Conservation (phyloP, 1,140 invertebrate genomes). For the Aphaenogaster floridana region DNA sequence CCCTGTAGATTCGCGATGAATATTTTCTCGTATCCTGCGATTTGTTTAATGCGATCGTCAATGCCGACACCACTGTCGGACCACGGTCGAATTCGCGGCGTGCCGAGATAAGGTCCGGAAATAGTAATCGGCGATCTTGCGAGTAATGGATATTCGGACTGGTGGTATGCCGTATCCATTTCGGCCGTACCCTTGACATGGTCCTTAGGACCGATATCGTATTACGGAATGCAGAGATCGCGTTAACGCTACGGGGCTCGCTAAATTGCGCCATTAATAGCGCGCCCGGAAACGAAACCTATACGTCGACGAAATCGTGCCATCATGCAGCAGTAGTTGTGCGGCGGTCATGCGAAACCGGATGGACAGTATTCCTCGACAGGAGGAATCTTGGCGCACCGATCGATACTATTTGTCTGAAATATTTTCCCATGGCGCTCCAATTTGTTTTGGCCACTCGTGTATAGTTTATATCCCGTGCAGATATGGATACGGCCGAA, state of each 20-base stretch:
- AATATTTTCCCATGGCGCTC: slow-evolving; percentile 9
- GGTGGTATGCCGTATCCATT: slow-evolving; percentile 28
- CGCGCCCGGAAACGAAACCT: background rate
- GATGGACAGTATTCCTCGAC: background rate
- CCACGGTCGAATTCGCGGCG: slow-evolving; percentile 28
- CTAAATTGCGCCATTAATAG: slow-evolving; percentile 56
- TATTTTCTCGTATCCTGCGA: background rate
- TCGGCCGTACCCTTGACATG: slow-evolving; percentile 24
- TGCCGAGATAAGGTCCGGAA: slow-evolving; percentile 25
- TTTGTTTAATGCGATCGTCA: background rate
- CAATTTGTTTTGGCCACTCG: background rate
- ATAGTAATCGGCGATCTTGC: slow-evolving; percentile 9
- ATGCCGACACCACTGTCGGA: too few relatives aligned
- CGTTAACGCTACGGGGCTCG: slow-evolving; percentile 21
- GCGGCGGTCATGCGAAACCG: slow-evolving; percentile 18
- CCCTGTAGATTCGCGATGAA: background rate
- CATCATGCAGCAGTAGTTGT: background rate
- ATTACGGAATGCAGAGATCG: slow-evolving; percentile 34
- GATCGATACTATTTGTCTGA: slow-evolving; percentile 18
- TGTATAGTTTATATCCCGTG: slow-evolving; percentile 1
- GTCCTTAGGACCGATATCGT: slow-evolving; percentile 45
- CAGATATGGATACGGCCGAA: background rate
- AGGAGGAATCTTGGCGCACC: background rate
- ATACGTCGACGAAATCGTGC: background rate
- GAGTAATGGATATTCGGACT: slow-evolving; percentile 11